A percentile compares a stretch with the other conserved stretches of the same genome.
Evolutionary conservation across 2,888 invertebrate species (phyloP).

Genomic region (Ichneumoninae sp.): DNA sequence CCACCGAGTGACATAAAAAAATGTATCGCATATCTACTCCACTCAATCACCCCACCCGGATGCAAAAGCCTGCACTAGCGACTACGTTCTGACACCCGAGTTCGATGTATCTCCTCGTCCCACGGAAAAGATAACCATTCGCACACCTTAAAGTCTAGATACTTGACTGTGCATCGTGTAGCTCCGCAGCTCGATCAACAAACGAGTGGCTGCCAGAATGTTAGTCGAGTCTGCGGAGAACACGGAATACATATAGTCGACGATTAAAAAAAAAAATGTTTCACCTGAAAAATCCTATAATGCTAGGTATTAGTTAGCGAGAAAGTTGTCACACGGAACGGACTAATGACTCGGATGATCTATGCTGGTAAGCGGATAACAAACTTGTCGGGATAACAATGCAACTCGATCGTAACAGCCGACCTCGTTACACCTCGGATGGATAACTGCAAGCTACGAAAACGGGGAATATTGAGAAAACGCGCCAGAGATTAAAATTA

Average conservation of each 20-base stretch:
- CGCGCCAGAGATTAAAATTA: background rate
- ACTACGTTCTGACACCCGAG: conserved; percentile 11
- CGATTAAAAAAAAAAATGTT: background rate
- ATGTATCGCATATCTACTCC: background rate
- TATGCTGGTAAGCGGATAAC: background rate
- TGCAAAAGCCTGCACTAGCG: conserved; percentile 8
- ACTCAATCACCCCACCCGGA: background rate
- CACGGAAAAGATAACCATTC: conserved; percentile 7
- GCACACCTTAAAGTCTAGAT: conserved; percentile 5
- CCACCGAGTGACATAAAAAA: background rate
- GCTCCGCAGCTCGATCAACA: background rate
- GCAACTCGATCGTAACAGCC: background rate
- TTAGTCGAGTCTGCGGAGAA: conserved; percentile 9
- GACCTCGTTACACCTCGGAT: background rate
- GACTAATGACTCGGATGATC: conserved; percentile 6
- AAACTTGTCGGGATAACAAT: background rate
- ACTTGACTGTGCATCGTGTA: background rate
- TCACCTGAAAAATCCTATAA: background rate
- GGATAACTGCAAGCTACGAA: background rate
- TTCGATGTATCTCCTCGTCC: background rate
- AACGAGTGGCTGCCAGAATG: background rate
- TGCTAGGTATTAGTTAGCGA: background rate
- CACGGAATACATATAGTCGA: background rate
- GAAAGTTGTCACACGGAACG: background rate
- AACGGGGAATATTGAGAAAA: background rate